Conservation (phyloP, 2,797 vertebrate genomes). For the Aulostomus chinensis region DNA sequence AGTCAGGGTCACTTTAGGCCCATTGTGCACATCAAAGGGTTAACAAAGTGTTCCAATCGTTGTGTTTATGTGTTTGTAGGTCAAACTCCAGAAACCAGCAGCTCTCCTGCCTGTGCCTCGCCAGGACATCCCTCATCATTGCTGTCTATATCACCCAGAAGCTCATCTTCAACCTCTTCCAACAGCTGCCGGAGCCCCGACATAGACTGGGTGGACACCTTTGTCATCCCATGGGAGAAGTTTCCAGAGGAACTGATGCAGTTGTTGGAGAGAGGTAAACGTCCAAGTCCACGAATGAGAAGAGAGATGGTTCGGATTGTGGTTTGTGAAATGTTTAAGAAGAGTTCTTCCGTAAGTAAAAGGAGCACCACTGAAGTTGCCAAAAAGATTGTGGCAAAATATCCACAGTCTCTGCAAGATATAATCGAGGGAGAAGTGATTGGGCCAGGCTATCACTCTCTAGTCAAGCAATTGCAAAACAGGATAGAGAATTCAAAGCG, state of each 20-base stretch:
- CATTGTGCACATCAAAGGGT: no score
- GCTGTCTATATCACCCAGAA: constrained; percentile 6
- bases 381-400: constrained; percentile 31
- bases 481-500: constrained; percentile 33
- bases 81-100: constrained; percentile 19
- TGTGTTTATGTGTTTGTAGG: constrained; percentile 15
- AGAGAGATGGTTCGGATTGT: constrained; percentile 25
- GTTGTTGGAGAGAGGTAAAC: constrained; percentile 21
- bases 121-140: constrained; percentile 10
- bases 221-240: constrained; percentile 17
- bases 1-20: no score
- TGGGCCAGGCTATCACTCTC: constrained; percentile 17
- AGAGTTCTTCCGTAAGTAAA: no score
- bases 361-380: background rate
- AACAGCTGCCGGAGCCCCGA: constrained; percentile 14
- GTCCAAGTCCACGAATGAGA: constrained; percentile 16
- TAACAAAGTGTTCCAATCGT: background rate
- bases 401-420: constrained; percentile 32
- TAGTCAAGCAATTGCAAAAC: constrained; percentile 36
- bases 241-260: constrained; percentile 34
- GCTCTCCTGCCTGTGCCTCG: constrained; percentile 9
- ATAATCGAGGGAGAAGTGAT: constrained; percentile 23
- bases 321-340: constrained; percentile 18
- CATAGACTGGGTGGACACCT: constrained; percentile 24
- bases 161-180: constrained; percentile 13